Evolutionary conservation across 2,888 invertebrate genomes (phyloP), one percentile per base, ranked within the genome.

Genomic region (Tryphoninae sp.): DNA sequence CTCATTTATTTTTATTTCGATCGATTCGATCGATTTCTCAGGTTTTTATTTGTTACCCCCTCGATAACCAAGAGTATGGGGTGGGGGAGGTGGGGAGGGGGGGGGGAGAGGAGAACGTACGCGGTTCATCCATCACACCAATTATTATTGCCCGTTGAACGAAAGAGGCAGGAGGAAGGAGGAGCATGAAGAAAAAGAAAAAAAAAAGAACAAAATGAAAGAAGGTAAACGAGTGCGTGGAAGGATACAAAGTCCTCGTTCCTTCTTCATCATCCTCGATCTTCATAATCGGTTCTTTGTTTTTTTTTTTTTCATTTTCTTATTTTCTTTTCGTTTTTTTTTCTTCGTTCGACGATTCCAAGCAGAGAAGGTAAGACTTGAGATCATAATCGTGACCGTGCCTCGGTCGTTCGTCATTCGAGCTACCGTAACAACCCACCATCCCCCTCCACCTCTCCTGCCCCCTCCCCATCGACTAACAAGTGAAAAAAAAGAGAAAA

Each of bases 361-460:
- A 68, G 55, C 61, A 33, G 45, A 8, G 53, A 78, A 83, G 82
- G 81, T 83, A 77, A 82, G 82, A 84, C 84, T 80, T 74, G 88
- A 88, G 89, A 89, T 89, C 84, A 83, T 88, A 89, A 89, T 89
- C 88, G 85, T 83, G 86, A 84, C 74, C 84, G 83, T 86, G 86
- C 85, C 86, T 81, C 80, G 81, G 83, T 84, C 86, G 85, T 86
- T 80, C 86, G 86, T 84, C 87, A 81, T 87, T 86, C 84, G 82
- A 82, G 83, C 86, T 85, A 83, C 83, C 80, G 84, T 33, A 80
- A 72, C 78, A 69, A 68, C 77, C 76, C 33, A 51, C 74, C 78
- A 62, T 64, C 62, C 62, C 22, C 62, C 75, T 59, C 55, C 26
- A 19, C 19, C 1, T 19, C 71, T 55, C 72, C 69, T 45, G 13